These are phyloP conservation scores for Thomomys bottae DNA, from an alignment of 2,113 vertebrate species.

Conservation along the genomic window DNA sequence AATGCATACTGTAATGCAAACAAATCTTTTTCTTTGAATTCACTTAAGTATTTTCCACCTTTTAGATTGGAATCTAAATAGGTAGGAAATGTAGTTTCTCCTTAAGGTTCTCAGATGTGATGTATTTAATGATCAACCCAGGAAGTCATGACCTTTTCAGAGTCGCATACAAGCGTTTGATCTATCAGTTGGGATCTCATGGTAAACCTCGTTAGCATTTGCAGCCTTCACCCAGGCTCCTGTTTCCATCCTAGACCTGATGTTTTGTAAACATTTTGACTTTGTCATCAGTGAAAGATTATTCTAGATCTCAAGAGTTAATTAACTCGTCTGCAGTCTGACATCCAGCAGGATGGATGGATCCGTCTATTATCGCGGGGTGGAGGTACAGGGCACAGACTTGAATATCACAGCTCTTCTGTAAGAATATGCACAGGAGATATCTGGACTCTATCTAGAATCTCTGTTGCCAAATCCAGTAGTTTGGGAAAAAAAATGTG, in stretches of 20 bases:
- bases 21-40: not conserved
- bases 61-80: slow-evolving; percentile 21
- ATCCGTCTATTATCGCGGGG: slow-evolving; percentile 12
- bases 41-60: not conserved
- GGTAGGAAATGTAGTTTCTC: not conserved
- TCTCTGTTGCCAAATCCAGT: slow-evolving; percentile 13
- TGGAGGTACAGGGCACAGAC: slow-evolving; percentile 4
- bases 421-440: not conserved
- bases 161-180: not conserved
- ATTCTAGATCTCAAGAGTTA: slow-evolving; percentile 66
- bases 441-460: slow-evolving; percentile 29
- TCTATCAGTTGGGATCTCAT: not conserved
- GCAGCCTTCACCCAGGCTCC: not conserved
- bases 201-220: slow-evolving; percentile 26
- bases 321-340: slow-evolving; percentile 46
- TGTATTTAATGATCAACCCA: not conserved
- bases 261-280: slow-evolving; percentile 59
- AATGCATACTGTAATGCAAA: not conserved
- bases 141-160: not conserved
- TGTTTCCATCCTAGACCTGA: not conserved
- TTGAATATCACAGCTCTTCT: no score
- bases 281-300: slow-evolving; percentile 62
- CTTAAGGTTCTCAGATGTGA: not conserved
- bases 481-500: slow-evolving; percentile 21
- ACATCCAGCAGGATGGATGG: not conserved